Evolutionary conservation across 2,113 vertebrate genomes (phyloP), one percentile per base, ranked within the genome.

Genomic region (Cyanistes caeruleus): DNA sequence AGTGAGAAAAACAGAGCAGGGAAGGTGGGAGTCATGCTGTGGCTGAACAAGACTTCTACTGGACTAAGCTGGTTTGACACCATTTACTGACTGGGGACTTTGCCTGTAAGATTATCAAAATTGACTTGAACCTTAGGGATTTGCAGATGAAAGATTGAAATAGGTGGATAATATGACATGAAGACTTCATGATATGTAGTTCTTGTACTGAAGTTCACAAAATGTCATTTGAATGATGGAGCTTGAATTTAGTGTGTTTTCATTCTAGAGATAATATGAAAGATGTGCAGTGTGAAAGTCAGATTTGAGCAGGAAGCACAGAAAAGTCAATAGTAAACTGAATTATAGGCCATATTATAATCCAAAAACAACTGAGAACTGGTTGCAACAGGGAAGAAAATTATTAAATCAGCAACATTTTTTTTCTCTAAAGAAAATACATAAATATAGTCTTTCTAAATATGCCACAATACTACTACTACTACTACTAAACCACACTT

Each of bases 341-440:
- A 43, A 28, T 76, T 74, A 73, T 44, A 75, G 35, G 52, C 46
- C 12, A 44, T 16, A 30, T 41, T 52, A 11, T 31, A 72, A 23
- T 30, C 21, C 15, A 41, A 87, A 91, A 64, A 4, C 31, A 51
- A 35, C 27, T 35, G 59, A 84, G 13, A 68, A 64, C 24, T 37
- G 44, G 49, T 51, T 84, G 28, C 22, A 78, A 59, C 7, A 67
- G 44, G 39, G 19, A 95, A 73, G 20, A 69, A 72, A 89, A 85
- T 18, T 7, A 74, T 64, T 80, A 92, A 9, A 72, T 49, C 6
- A 37, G 30, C 28, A 81, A 41, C 22, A n/a, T 37, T 46, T 22
- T 73, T 14, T 78, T 92, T 84, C 30, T 67, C 17, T 52, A 72
- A 75, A 62, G n/a, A n/a, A 86, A 89, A 86, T 87, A 91, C 64